Percentiles rank a stretch among this genome's conserved stretches.
phyloP scores from a whole-genome alignment of 2,888 invertebrate genomes.

The Sialis lutaria region DNA sequence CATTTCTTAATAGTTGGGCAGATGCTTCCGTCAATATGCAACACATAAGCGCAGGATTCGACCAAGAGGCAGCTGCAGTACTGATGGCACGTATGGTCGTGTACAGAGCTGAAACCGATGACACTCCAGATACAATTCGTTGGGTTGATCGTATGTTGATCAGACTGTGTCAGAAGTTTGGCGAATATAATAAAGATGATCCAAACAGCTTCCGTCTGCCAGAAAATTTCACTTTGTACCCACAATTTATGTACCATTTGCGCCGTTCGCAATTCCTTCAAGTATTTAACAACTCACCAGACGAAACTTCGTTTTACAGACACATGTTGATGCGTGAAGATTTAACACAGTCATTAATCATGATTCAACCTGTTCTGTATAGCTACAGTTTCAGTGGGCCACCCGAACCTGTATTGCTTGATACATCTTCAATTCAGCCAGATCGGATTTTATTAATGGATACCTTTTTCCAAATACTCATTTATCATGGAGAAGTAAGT shows the following conservation, averaged over 20 bases:
- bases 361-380: constrained; percentile 98
- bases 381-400: constrained; percentile 97
- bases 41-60: constrained; percentile 88
- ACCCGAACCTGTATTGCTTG: constrained; percentile 91
- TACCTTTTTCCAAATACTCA: constrained; percentile 99
- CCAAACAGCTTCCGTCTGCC: constrained; percentile 89
- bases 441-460: constrained; percentile 98
- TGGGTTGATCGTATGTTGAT: constrained; percentile 99
- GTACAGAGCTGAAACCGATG: constrained; percentile 86
- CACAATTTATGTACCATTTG: constrained; percentile 99
- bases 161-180: constrained; percentile 97
- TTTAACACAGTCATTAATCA: constrained; percentile 90
- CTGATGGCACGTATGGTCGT: constrained; percentile 94
- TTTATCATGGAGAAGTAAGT: constrained; percentile 91
- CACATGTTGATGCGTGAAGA: constrained; percentile 97
- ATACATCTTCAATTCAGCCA: constrained; percentile 93
- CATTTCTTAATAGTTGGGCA: constrained; percentile 59
- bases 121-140: constrained; percentile 91
- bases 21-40: constrained; percentile 80
- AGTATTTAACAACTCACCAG: constrained; percentile 99
- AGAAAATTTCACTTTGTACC: constrained; percentile 95
- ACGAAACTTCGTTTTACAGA: constrained; percentile 97
- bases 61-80: constrained; percentile 96
- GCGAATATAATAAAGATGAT: constrained; percentile 95
- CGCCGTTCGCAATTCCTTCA: constrained; percentile 96